Evolutionary conservation across 1,140 invertebrate species (phyloP).

Genomic region (Drosophila suzukii): DNA sequence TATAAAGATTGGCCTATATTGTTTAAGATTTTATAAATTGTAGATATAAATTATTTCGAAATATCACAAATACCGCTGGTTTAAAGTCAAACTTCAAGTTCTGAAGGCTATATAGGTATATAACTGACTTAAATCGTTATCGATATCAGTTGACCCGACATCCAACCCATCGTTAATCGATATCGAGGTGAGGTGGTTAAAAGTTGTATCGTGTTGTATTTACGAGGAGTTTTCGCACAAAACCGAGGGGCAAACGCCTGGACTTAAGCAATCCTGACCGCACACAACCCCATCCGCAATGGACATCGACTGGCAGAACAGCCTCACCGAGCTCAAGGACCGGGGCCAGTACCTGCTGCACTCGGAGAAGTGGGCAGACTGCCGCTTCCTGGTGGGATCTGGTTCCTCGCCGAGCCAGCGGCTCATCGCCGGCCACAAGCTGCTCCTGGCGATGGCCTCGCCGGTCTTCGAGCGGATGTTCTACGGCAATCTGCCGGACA

Average conservation of each 20-base stretch:
- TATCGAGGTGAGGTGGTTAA: not conserved
- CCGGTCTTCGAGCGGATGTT: slow-evolving; percentile 94
- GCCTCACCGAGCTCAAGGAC: slow-evolving; percentile 88
- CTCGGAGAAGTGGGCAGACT: slow-evolving; percentile 91
- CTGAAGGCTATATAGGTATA: too few relatives aligned
- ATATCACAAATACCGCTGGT: too few relatives aligned
- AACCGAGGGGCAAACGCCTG: not conserved
- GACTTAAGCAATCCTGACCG: not conserved
- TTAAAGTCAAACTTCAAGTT: too few relatives aligned
- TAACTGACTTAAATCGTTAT: not conserved
- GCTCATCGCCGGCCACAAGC: slow-evolving; percentile 90
- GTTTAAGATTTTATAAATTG: too few relatives aligned
- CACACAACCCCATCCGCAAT: slow-evolving; percentile 14
- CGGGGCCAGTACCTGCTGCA: slow-evolving; percentile 89
- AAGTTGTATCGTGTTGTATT: too few relatives aligned
- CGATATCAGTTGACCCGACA: not conserved
- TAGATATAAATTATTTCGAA: too few relatives aligned
- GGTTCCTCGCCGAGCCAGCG: slow-evolving; percentile 91
- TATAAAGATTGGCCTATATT: too few relatives aligned
- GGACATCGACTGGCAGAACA: slow-evolving; percentile 89
- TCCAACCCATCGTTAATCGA: not conserved
- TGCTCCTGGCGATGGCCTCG: slow-evolving; percentile 93
- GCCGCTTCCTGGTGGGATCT: slow-evolving; percentile 92
- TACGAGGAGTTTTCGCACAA: slow-evolving; percentile 18
- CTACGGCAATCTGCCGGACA: slow-evolving; percentile 89